Conservation (phyloP, 2,888 invertebrate species). For the Ashinkailepas kermadecensis region DNA sequence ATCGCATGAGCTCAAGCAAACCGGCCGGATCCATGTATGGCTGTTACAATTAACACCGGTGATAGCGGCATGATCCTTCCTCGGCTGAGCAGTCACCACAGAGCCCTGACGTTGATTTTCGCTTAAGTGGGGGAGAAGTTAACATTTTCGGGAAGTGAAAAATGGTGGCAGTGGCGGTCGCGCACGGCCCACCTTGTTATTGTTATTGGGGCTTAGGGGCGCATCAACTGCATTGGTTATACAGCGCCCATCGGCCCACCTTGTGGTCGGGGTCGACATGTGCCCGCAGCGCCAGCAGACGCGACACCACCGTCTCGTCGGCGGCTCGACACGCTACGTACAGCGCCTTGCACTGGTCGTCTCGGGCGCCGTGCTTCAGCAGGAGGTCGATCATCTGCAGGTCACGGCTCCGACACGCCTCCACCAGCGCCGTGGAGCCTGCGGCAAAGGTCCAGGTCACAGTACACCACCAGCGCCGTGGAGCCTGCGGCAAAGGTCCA, state of each 20-base stretch:
- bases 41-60: no score
- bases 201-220: no score
- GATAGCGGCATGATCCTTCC: no score
- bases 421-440: constrained; percentile 53
- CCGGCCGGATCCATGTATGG: no score
- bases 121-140: no score
- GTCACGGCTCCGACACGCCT: constrained; percentile 61
- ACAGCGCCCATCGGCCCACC: no score
- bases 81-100: no score
- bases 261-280: constrained; percentile 87
- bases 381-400: constrained; percentile 65
- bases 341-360: constrained; percentile 76
- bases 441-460: constrained; percentile 5
- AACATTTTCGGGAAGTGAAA: no score
- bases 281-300: constrained; percentile 68
- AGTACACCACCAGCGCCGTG: neutral
- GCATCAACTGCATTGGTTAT: no score
- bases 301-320: constrained; percentile 67
- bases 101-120: no score
- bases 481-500: neutral
- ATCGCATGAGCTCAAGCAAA: no score
- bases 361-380: constrained; percentile 71
- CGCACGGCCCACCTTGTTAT: constrained; percentile 51
- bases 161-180: no score
- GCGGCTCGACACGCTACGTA: constrained; percentile 63